Evolutionary conservation across 92 coral and sea anemone species (phyloP), one percentile per base, ranked within the genome.

Genomic region (Palythoa caribaeorum): DNA sequence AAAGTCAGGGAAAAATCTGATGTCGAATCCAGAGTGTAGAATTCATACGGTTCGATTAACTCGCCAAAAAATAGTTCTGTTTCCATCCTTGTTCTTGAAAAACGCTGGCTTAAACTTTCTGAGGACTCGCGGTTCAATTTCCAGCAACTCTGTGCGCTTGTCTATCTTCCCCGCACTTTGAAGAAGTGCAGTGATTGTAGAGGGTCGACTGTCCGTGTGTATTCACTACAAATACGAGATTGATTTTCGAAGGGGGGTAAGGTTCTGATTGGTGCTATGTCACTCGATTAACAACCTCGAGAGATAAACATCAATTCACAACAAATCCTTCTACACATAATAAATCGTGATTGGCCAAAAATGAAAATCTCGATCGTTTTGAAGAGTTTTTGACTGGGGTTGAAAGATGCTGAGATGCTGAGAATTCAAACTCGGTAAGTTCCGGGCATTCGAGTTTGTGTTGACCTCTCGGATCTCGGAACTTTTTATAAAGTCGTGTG

Each of bases 61-160:
- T 89, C 96, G 37, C 89, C 94, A 83, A 95, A 93, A 11, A 95
- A 91, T 59, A 95, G 55, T 2, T 92, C 96, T 71, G 87, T 71
- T 36, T 95, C 92, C 96, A 95, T 95, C 66, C 17, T 89, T 70
- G 4, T 38, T 70, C 47, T 37, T 35, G 40, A 38, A 70, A 70
- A 70, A 11, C 16, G 40, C 14, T 12, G 48, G 40, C 14, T 12
- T 17, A 9, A 35, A 35, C 53, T 52, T 50, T 62, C 10, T 60
- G 84, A 62, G 37, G 55, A 28, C 20, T 36, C 39, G 50, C 47
- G 66, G 60, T 35, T 81, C 63, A 60, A 11, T 69, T 60, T 16
- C 35, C 47, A 79, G 63, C 65, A 11, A 13, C 1, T 53, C 75
- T 1, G 17, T 36, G 44, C 60, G 21, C 40, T 44, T 44, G 76